These are phyloP conservation scores for Acanthosepion pharaonis DNA, from an alignment of 2,888 invertebrate species.

Conservation along the genomic window DNA sequence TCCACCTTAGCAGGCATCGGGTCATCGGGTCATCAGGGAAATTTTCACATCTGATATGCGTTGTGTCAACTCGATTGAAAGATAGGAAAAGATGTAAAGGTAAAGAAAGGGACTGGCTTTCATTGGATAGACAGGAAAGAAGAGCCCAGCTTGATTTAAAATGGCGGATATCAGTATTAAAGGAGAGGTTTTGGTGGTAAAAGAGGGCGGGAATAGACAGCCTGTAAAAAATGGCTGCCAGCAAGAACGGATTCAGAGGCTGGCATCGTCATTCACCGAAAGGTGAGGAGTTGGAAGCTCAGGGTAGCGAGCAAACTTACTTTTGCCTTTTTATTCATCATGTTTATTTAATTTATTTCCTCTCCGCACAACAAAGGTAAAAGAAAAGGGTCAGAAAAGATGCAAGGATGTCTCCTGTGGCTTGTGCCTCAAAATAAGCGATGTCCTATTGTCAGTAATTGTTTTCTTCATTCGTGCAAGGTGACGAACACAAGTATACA, in stretches of 20 bases:
- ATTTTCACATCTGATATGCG: background rate
- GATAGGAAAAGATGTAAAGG: background rate
- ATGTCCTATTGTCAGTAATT: background rate
- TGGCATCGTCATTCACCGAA: background rate
- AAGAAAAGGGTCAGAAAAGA: background rate
- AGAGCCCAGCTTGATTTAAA: background rate
- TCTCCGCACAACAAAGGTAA: background rate
- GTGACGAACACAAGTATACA: too few species aligned
- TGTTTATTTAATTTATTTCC: background rate
- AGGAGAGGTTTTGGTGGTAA: background rate
- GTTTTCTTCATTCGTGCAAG: background rate
- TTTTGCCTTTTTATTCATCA: background rate
- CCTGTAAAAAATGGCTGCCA: background rate
- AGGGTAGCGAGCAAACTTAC: background rate
- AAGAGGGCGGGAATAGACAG: background rate
- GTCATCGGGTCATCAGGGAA: background rate
- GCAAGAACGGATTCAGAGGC: background rate
- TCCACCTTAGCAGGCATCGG: background rate
- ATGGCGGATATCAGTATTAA: background rate
- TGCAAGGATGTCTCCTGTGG: background rate
- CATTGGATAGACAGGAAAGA: background rate
- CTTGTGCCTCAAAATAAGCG: background rate
- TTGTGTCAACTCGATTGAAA: background rate
- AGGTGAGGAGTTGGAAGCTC: background rate
- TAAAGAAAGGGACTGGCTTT: background rate